phyloP scores from a whole-genome alignment of 2,113 vertebrate genomes.

The Eubucco bourcierii region DNA sequence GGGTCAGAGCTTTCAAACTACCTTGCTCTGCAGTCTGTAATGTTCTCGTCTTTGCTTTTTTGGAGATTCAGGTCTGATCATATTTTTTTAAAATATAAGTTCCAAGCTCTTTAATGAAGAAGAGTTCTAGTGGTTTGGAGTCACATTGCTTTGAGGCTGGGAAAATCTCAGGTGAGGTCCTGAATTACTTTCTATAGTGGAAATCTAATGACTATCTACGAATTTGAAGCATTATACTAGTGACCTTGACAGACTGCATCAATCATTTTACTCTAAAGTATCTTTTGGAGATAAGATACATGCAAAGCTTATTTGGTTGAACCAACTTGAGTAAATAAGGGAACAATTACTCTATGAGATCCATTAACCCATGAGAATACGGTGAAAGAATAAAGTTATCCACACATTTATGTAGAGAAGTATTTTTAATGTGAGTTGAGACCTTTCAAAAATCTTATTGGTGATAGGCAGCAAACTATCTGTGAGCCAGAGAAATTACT shows the following conservation, averaged over 20 bases:
- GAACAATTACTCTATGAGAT: neutral
- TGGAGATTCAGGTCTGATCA: neutral
- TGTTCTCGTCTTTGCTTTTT: neutral
- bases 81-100: neutral
- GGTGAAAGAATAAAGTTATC: neutral
- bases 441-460: neutral
- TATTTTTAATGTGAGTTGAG: neutral
- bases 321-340: neutral
- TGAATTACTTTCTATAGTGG: neutral
- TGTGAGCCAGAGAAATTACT: neutral
- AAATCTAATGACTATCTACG: neutral
- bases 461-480: neutral
- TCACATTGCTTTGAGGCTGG: neutral
- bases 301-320: neutral
- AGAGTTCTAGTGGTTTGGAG: neutral
- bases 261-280: neutral
- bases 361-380: neutral
- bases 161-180: neutral
- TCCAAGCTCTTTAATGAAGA: neutral
- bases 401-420: neutral
- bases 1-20: neutral
- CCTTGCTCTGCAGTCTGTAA: neutral
- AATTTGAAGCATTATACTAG: neutral
- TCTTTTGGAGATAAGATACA: neutral
- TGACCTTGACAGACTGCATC: neutral